These are phyloP conservation scores for Creontiades dilutus DNA, from an alignment of 2,888 invertebrate species.

Conservation along the genomic window DNA sequence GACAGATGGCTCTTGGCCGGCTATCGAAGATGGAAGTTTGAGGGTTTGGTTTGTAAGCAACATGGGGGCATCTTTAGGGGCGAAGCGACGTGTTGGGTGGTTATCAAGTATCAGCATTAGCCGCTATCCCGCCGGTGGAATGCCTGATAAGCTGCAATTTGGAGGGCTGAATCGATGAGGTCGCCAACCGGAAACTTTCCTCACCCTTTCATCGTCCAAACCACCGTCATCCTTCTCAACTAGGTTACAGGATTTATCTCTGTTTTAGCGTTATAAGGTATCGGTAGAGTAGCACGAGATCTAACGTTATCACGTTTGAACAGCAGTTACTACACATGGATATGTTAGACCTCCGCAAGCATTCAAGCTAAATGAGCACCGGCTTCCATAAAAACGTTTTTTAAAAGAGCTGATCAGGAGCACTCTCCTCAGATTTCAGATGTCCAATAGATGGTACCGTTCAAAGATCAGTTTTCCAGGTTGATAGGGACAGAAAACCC, in stretches of 20 bases:
- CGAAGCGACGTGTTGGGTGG: slow-evolving; percentile 15
- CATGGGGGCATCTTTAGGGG: slow-evolving; percentile 13
- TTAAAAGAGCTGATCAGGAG: too few relatives aligned
- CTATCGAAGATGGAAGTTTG: background rate
- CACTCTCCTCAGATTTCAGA: too few relatives aligned
- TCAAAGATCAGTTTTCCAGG: too few relatives aligned
- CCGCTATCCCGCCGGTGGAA: slow-evolving; percentile 54
- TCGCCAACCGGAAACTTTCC: slow-evolving; percentile 36
- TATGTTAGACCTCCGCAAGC: too few relatives aligned
- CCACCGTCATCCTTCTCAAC: too few relatives aligned
- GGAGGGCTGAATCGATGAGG: slow-evolving; percentile 41
- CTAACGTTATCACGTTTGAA: too few relatives aligned
- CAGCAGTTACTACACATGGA: too few relatives aligned
- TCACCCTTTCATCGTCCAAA: background rate
- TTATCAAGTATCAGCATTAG: slow-evolving; percentile 67
- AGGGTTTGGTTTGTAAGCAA: background rate
- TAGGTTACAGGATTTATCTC: background rate
- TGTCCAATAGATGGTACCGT: too few relatives aligned
- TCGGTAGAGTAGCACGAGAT: too few relatives aligned
- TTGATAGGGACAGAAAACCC: too few relatives aligned
- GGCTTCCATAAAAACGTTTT: too few relatives aligned
- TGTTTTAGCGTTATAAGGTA: background rate
- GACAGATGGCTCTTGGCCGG: background rate
- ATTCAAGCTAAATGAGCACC: too few relatives aligned
- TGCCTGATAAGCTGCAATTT: slow-evolving; percentile 67